These are phyloP conservation scores for Ophioninae sp. DNA, from an alignment of 2,888 invertebrate genomes.

Conservation along the genomic window DNA sequence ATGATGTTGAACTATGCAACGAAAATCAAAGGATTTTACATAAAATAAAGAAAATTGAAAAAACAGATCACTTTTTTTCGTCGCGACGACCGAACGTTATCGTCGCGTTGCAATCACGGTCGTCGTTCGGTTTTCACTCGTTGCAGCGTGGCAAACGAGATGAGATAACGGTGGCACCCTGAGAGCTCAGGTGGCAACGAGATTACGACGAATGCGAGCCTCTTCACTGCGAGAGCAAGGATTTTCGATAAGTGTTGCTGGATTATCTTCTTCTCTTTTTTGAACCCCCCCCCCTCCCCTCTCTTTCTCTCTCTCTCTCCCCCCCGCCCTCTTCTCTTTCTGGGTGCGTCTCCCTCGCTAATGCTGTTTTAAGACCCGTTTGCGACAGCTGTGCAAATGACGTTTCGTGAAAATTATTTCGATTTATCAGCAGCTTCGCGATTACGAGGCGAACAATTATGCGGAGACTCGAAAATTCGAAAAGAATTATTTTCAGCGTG, in stretches of 20 bases:
- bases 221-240: not conserved
- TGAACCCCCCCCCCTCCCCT: no score
- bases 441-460: not conserved
- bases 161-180: constrained; percentile 36
- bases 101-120: constrained; percentile 40
- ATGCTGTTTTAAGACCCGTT: not conserved
- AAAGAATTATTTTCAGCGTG: no score
- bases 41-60: no score
- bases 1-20: no score
- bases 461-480: not conserved
- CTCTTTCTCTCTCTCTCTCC: not conserved
- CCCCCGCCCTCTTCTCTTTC: not conserved
- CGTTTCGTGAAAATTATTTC: no score
- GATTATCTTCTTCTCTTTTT: not conserved
- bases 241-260: constrained; percentile 26
- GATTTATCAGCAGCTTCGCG: no score
- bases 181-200: constrained; percentile 31
- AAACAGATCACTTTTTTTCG: no score
- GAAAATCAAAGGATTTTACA: no score
- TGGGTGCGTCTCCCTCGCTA: not conserved
- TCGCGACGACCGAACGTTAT: constrained; percentile 25
- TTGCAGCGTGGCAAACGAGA: constrained; percentile 29
- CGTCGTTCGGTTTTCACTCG: constrained; percentile 18
- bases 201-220: constrained; percentile 13
- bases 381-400: no score